Evolutionary conservation across 2,113 vertebrate genomes (phyloP).

Genomic region (Agelaius phoeniceus): DNA sequence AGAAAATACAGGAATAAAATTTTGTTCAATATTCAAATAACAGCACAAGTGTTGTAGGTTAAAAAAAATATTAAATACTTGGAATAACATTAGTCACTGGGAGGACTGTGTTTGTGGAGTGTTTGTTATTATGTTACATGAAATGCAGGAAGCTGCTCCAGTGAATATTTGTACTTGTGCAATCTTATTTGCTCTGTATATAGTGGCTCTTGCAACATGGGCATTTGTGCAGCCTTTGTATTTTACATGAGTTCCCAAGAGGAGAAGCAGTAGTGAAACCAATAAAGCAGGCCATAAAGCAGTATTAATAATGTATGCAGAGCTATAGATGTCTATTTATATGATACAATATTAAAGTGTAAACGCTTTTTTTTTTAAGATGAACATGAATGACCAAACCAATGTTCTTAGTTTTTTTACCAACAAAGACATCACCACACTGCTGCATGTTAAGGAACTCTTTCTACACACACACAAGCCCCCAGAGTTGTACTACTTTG

Average conservation of each 20-base stretch:
- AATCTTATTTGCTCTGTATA: constrained; percentile 65
- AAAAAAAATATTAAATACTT: neutral
- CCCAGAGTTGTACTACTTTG: neutral
- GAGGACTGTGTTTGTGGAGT: constrained; percentile 32
- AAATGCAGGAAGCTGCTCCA: constrained; percentile 43
- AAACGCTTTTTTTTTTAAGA: constrained; percentile 32
- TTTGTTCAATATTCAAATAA: neutral
- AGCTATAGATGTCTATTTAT: constrained; percentile 72
- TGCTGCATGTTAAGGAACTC: neutral
- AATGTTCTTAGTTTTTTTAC: neutral
- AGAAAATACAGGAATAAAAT: neutral
- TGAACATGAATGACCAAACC: constrained; percentile 52
- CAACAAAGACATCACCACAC: neutral
- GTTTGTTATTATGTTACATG: constrained; percentile 59
- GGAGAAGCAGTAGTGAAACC: constrained; percentile 69
- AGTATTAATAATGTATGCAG: constrained; percentile 78
- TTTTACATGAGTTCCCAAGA: constrained; percentile 71
- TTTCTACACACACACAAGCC: neutral
- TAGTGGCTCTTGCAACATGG: constrained; percentile 9
- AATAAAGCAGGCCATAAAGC: constrained; percentile 77
- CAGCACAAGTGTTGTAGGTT: neutral
- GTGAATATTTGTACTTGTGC: constrained; percentile 58
- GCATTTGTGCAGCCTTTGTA: constrained; percentile 53
- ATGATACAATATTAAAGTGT: constrained; percentile 60
- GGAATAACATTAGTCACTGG: constrained; percentile 10